Evolutionary conservation across 2,888 invertebrate species (phyloP).

Genomic region (Eutolmus rufibarbis): DNA sequence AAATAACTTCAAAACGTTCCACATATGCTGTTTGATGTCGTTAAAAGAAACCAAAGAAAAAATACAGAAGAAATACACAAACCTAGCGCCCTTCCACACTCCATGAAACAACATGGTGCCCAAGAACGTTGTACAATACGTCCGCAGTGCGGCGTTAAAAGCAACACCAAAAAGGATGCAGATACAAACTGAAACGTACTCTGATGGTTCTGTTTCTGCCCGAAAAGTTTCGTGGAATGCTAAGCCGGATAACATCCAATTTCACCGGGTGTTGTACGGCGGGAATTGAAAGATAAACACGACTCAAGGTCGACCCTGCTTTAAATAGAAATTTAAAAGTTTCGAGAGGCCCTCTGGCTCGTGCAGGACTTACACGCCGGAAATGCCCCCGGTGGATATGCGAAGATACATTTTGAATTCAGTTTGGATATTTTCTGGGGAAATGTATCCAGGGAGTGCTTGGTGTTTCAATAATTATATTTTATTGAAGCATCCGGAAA

Average conservation of each 20-base stretch:
- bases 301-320: neutral
- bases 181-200: neutral
- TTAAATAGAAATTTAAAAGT: constrained; percentile 23
- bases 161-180: constrained; percentile 15
- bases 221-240: neutral
- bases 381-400: neutral
- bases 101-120: neutral
- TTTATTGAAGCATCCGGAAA: neutral
- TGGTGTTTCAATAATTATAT: neutral
- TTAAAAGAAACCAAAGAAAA: neutral
- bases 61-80: neutral
- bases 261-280: neutral
- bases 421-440: neutral
- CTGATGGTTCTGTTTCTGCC: neutral
- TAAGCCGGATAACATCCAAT: constrained; percentile 24
- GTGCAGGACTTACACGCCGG: neutral
- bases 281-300: constrained; percentile 7
- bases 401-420: neutral
- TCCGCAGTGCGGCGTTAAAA: constrained; percentile 17
- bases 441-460: neutral
- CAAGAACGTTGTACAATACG: neutral
- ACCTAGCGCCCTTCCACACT: neutral
- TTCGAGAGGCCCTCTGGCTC: neutral
- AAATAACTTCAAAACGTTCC: constrained; percentile 14
- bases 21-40: constrained; percentile 23